Evolutionary conservation across 2,113 vertebrate genomes (phyloP).

Genomic region (Phaethon lepturus): DNA sequence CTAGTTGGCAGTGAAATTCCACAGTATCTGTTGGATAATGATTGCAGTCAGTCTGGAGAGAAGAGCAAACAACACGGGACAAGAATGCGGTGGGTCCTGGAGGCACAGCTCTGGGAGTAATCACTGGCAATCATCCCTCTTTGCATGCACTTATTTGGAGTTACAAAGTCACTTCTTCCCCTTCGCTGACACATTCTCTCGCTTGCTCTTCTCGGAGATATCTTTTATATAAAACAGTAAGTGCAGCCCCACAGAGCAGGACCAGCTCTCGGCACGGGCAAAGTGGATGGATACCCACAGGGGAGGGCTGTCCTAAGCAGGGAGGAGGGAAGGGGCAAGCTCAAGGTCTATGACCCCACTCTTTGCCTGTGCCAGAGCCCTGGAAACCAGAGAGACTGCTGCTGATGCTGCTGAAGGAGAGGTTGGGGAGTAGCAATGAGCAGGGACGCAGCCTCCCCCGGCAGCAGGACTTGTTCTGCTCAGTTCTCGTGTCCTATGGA

Average conservation of each 20-base stretch:
- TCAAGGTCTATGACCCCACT: not conserved
- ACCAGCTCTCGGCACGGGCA: not conserved
- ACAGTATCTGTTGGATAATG: not conserved
- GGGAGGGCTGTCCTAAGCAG: not conserved
- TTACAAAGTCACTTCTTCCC: not conserved
- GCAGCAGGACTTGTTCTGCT: not conserved
- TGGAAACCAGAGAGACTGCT: not conserved
- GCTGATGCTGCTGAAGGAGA: not conserved
- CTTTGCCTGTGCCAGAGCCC: not conserved
- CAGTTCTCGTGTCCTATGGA: fast-evolving
- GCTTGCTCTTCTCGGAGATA: not conserved
- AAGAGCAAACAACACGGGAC: not conserved
- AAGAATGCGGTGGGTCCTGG: not conserved
- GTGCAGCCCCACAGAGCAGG: not conserved
- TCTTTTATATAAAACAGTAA: not conserved
- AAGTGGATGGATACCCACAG: fast-evolving
- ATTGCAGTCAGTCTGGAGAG: not conserved
- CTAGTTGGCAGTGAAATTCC: not conserved
- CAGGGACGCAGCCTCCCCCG: fast-evolving
- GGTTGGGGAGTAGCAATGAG: not conserved
- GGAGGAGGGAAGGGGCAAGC: not conserved
- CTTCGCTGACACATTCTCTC: not conserved
- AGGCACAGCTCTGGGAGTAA: constrained; percentile 36
- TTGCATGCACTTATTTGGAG: constrained; percentile 11
- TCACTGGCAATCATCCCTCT: not conserved